Evolutionary conservation across 1,140 invertebrate species (phyloP).

Genomic region (Drosophila murphyi): DNA sequence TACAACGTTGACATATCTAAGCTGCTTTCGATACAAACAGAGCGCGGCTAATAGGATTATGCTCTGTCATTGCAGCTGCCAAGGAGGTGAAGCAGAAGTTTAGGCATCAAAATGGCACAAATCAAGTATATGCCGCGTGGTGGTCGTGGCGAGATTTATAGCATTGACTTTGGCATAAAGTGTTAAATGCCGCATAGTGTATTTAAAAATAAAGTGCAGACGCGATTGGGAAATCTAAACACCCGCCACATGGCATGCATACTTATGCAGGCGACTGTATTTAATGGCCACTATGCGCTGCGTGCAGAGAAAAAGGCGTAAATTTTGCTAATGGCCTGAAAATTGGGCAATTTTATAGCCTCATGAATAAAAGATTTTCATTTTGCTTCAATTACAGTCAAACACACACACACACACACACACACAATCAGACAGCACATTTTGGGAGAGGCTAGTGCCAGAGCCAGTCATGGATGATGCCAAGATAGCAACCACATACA

Average conservation of each 20-base stretch:
- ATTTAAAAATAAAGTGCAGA: conserved; percentile 61
- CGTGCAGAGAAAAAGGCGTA: conserved; percentile 83
- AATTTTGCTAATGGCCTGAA: conserved; percentile 85
- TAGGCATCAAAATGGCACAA: conserved; percentile 22
- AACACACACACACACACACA: conserved; percentile 57
- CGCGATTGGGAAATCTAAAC: conserved; percentile 69
- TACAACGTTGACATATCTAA: conserved; percentile 80
- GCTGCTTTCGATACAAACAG: conserved; percentile 77
- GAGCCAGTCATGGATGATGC: conserved; percentile 70
- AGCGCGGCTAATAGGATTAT: conserved; percentile 72
- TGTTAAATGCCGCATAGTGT: conserved; percentile 41
- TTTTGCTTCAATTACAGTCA: conserved; percentile 84
- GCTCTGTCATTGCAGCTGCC: conserved; percentile 50
- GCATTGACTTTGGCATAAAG: conserved; percentile 24
- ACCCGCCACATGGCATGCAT: conserved; percentile 64
- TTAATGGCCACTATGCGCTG: conserved; percentile 81
- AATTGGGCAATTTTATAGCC: conserved; percentile 85
- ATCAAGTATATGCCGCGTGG: conserved; percentile 64
- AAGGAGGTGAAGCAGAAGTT: not conserved
- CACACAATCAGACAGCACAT: conserved; percentile 24
- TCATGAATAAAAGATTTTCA: conserved; percentile 84
- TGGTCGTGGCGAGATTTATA: conserved; percentile 8
- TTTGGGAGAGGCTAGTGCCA: conserved; percentile 40
- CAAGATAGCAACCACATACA: conserved; percentile 68
- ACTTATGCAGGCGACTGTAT: conserved; percentile 82